A percentile compares a stretch with the other conserved stretches of the same genome.
Conservation (phyloP, 2,113 vertebrate genomes). For the Vulpes vulpes region DNA sequence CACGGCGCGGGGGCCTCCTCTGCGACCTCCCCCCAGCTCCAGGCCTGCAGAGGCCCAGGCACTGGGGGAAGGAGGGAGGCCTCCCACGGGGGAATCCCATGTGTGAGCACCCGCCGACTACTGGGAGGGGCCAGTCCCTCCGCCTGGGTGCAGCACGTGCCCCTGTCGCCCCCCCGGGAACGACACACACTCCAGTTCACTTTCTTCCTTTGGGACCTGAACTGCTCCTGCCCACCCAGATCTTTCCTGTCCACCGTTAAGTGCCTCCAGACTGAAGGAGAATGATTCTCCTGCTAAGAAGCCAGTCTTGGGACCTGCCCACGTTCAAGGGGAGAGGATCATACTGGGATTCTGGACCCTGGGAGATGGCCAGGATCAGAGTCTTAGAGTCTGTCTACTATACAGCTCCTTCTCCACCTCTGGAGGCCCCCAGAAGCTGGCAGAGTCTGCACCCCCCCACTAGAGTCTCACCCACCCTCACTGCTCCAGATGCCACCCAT, state of each 20-base stretch:
- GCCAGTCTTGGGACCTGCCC: neutral
- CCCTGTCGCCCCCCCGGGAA: fast-evolving
- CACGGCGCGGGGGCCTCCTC: fast-evolving
- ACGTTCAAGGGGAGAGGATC: neutral
- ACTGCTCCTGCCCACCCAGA: no score
- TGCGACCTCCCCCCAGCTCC: neutral
- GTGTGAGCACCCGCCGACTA: fast-evolving
- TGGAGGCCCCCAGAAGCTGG: neutral
- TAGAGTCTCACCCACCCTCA: neutral
- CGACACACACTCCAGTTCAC: fast-evolving
- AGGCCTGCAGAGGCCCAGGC: neutral
- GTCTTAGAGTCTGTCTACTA: neutral
- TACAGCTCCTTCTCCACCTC: neutral
- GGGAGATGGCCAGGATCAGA: fast-evolving
- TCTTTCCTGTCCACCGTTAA: fast-evolving
- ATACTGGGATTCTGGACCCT: fast-evolving
- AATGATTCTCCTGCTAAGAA: neutral
- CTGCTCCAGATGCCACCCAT: neutral
- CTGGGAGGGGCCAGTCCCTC: neutral
- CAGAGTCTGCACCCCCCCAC: neutral
- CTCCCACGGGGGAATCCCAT: fast-evolving
- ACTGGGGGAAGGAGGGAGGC: neutral
- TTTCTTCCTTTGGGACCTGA: neutral
- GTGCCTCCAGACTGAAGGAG: no score
- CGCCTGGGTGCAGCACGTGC: neutral